Conservation (phyloP, 2,113 vertebrate genomes). For the Mobula hypostoma region DNA sequence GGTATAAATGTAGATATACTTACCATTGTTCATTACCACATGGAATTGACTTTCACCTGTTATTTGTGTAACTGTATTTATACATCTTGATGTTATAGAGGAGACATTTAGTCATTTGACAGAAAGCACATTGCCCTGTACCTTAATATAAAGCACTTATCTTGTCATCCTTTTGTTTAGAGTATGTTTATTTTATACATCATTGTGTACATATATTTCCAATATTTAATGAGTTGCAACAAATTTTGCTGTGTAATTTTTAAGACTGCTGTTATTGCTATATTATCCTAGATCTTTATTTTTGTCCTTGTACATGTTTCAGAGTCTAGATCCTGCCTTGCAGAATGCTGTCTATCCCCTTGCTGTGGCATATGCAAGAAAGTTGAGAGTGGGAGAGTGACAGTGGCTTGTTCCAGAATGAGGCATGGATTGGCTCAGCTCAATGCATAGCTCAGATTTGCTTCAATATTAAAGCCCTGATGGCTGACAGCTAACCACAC, state of each 20-base stretch:
- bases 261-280: slow-evolving; percentile 22
- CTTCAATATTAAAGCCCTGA: background rate
- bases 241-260: slow-evolving; percentile 26
- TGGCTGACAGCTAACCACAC: background rate
- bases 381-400: background rate
- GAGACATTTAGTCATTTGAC: background rate
- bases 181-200: slow-evolving; percentile 18
- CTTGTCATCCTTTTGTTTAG: slow-evolving; percentile 21
- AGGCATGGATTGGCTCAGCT: background rate
- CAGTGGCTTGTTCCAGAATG: background rate
- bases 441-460: background rate
- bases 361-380: too few species aligned
- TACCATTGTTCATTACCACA: background rate
- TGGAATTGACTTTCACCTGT: slow-evolving; percentile 1
- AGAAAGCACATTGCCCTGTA: slow-evolving; percentile 28
- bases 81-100: background rate
- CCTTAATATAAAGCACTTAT: slow-evolving; percentile 15
- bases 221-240: background rate
- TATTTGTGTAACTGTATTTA: background rate
- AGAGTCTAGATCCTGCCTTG: slow-evolving; percentile 12
- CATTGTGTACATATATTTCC: background rate
- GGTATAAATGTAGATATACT: background rate
- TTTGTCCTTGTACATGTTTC: background rate
- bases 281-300: background rate
- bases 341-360: background rate